phyloP scores from a whole-genome alignment of 2,797 vertebrate species.

The Pseudochirops corinnae region DNA sequence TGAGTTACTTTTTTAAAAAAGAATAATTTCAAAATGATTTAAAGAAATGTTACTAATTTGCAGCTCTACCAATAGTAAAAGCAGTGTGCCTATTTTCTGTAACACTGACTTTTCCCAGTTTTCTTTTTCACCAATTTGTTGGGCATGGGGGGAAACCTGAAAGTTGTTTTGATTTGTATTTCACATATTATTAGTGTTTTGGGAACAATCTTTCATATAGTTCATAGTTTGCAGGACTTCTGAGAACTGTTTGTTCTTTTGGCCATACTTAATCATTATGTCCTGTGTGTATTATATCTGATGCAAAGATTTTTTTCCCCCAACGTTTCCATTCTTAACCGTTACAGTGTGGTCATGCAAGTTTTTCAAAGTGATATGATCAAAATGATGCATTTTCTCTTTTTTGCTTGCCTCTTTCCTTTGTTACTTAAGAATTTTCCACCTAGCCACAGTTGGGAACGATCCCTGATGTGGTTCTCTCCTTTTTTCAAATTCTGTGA shows the following conservation, averaged over 20 bases:
- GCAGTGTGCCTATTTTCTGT: too few species aligned
- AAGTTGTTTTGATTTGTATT: not conserved
- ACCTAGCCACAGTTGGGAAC: not conserved
- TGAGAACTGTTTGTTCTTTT: not conserved
- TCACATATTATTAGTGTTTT: not conserved
- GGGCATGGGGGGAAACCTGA: not conserved
- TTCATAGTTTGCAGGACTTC: not conserved
- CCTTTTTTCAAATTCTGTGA: not conserved
- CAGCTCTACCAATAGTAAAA: not conserved
- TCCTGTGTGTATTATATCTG: not conserved
- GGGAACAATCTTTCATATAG: not conserved
- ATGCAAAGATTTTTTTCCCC: not conserved
- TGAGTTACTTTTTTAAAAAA: not conserved
- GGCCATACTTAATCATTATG: not conserved
- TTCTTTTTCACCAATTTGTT: not conserved
- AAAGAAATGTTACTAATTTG: not conserved
- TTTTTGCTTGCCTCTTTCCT: not conserved
- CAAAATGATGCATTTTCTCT: not conserved
- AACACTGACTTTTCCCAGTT: not conserved
- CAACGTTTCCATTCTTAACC: not conserved
- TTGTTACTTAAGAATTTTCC: not conserved
- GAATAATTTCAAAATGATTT: not conserved
- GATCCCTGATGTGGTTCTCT: not conserved
- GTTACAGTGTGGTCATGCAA: not conserved
- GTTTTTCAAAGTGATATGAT: not conserved